phyloP scores from a whole-genome alignment of 2,888 invertebrate genomes.

The Watsonalla binaria region DNA sequence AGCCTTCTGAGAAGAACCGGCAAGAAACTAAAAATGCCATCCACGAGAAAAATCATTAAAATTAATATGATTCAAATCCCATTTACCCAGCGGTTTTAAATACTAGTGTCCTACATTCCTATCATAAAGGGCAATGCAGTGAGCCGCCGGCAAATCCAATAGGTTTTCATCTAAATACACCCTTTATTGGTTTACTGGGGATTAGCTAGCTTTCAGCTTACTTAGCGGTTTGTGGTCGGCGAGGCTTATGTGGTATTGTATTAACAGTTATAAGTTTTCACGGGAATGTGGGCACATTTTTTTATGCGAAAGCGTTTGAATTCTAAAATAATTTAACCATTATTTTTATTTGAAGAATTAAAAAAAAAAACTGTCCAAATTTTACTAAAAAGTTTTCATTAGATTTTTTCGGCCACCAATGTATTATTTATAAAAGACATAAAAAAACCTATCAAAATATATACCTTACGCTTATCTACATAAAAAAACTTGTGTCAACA shows the following conservation, averaged over 20 bases:
- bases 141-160: slow-evolving; percentile 60
- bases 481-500: too few relatives aligned
- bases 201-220: slow-evolving; percentile 47
- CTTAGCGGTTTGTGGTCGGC: slow-evolving; percentile 33
- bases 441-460: too few relatives aligned
- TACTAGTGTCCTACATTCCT: slow-evolving; percentile 26
- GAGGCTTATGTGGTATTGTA: slow-evolving; percentile 6
- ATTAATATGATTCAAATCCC: neutral
- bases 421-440: too few relatives aligned
- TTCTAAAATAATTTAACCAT: too few relatives aligned
- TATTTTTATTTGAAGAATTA: too few relatives aligned
- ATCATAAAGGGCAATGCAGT: slow-evolving; percentile 52
- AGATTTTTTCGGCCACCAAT: too few relatives aligned
- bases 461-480: too few relatives aligned
- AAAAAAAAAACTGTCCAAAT: too few relatives aligned
- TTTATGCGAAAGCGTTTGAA: neutral
- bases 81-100: slow-evolving; percentile 18
- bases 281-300: neutral
- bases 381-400: too few relatives aligned
- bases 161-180: slow-evolving; percentile 74
- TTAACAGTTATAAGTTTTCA: neutral
- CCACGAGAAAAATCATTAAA: too few relatives aligned
- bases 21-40: too few relatives aligned
- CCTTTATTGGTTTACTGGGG: slow-evolving; percentile 75
- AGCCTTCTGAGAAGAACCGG: too few relatives aligned